These are phyloP conservation scores for Adineta ricciae DNA, from an alignment of 2,888 invertebrate genomes.

Conservation along the genomic window DNA sequence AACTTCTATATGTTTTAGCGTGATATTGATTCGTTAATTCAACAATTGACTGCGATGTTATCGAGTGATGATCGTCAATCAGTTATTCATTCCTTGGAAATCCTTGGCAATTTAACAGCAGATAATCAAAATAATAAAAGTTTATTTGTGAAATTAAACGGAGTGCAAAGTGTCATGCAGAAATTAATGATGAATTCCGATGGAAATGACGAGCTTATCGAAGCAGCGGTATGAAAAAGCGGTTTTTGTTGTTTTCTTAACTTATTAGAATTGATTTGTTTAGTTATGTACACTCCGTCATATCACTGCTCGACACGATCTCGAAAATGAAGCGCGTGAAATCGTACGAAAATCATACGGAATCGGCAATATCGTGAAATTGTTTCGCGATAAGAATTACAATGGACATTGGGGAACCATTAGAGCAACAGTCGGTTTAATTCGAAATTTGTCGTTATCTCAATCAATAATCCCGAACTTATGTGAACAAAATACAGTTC, in stretches of 20 bases:
- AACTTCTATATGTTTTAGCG: background rate
- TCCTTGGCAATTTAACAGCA: background rate
- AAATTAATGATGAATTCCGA: background rate
- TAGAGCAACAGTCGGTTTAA: background rate
- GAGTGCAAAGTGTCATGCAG: background rate
- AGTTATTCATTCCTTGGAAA: background rate
- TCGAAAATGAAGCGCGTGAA: background rate
- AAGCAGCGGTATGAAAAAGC: background rate
- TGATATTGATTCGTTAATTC: conserved; percentile 6
- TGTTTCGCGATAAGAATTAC: background rate
- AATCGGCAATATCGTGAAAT: background rate
- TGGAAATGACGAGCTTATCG: background rate
- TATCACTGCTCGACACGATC: background rate
- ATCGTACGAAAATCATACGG: background rate
- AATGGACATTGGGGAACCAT: background rate
- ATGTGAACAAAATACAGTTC: background rate
- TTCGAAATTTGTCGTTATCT: background rate
- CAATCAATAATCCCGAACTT: background rate
- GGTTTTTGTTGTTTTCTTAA: background rate
- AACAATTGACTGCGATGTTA: background rate
- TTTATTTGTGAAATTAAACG: conserved; percentile 3
- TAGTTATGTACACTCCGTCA: conserved; percentile 18
- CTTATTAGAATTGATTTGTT: background rate
- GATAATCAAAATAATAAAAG: conserved; percentile 16
- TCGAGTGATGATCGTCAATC: background rate